Evolutionary conservation across 2,797 vertebrate genomes (phyloP).

Genomic region (Poeciliopsis turneri): DNA sequence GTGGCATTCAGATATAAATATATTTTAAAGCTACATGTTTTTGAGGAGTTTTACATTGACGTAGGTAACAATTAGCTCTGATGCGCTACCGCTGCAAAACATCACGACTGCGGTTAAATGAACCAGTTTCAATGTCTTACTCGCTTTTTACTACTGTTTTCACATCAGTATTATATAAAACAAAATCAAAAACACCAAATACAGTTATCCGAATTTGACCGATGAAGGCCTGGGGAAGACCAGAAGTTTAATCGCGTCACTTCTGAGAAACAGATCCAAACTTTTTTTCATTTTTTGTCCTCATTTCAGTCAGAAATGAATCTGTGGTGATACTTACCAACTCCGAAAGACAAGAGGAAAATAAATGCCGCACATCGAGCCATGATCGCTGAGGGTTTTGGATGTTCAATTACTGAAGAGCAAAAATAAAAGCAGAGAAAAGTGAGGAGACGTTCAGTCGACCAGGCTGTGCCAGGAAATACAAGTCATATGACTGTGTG

Average conservation of each 20-base stretch:
- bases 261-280: constrained; percentile 16
- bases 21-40: neutral
- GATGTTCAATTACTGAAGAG: constrained; percentile 20
- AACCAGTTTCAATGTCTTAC: neutral
- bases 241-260: constrained; percentile 59
- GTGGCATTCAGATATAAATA: fast-evolving
- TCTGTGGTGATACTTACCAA: constrained; percentile 67
- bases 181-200: fast-evolving
- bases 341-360: constrained; percentile 53
- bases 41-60: constrained; percentile 46
- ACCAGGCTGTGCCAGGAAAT: constrained; percentile 66
- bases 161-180: fast-evolving
- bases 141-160: neutral
- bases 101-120: constrained; percentile 5
- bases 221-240: constrained; percentile 40
- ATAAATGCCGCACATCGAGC: constrained; percentile 47
- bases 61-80: constrained; percentile 67
- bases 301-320: neutral
- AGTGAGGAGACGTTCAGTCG: constrained; percentile 15
- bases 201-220: neutral
- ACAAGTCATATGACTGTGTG: constrained; percentile 78
- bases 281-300: neutral
- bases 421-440: constrained; percentile 6
- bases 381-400: constrained; percentile 58
- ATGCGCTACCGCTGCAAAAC: constrained; percentile 51